A percentile compares a stretch with the other conserved stretches of the same genome.
phyloP scores from a whole-genome alignment of 2,888 invertebrate species.

The Eucriotettix oculatus region DNA sequence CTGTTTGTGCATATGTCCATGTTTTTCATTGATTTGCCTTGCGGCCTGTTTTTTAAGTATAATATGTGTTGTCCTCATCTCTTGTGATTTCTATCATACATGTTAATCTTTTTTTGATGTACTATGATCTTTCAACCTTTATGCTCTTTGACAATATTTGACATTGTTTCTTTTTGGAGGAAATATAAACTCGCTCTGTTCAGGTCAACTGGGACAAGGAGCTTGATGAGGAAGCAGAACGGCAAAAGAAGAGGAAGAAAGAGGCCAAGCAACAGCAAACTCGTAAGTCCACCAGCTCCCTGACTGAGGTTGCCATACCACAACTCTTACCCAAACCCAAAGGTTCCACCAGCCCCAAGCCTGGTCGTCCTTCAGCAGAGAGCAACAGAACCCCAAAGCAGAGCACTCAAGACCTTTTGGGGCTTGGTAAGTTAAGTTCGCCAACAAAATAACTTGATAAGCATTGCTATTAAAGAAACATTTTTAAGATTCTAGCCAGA shows the following conservation, averaged over 20 bases:
- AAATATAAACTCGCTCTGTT: background rate
- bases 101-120: background rate
- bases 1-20: too few species aligned
- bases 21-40: too few species aligned
- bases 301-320: conserved; percentile 31
- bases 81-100: too few species aligned
- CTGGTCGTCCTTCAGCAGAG: conserved; percentile 24
- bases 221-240: conserved; percentile 71
- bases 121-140: background rate
- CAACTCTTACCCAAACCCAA: conserved; percentile 43
- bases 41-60: too few species aligned
- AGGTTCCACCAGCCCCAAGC: conserved; percentile 30
- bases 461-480: too few species aligned
- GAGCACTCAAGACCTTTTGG: conserved; percentile 32
- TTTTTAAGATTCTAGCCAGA: too few species aligned
- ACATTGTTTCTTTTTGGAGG: background rate
- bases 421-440: conserved; percentile 25
- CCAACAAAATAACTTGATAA: too few species aligned
- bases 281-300: conserved; percentile 17
- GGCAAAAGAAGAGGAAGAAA: conserved; percentile 70
- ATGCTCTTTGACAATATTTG: background rate
- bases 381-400: conserved; percentile 20
- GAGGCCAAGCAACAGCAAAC: conserved; percentile 28
- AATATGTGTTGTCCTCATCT: too few species aligned
- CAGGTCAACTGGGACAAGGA: conserved; percentile 61